Evolutionary conservation across 2,888 invertebrate species (phyloP), one percentile per base, ranked within the genome.

Genomic region (Monoplex corrugatus): DNA sequence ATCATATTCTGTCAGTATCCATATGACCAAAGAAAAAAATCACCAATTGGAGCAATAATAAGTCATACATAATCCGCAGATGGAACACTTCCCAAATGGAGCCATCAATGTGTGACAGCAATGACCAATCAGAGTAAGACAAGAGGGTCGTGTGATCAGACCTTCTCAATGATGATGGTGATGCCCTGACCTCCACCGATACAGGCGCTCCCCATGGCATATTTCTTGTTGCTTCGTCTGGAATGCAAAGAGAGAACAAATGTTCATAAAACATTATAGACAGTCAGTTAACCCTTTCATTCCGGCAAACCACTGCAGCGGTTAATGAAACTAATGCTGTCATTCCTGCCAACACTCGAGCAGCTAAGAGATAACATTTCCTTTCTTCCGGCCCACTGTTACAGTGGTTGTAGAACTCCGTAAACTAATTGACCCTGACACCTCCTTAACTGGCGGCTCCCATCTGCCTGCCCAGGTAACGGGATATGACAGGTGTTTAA

Each of bases 151-250:
- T 13, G 19, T 38, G 85, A 40, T 87, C 82, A 94, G 82, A 94
- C 93, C 83, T 93, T 95, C 94, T 99, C 99, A 82, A 99, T 95
- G 95, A 99, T 97, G 28, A 99, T 94, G 1, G 99, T 99, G 95
- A 99, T 99, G 90, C 99, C 99, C 96, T 99, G 99, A 2, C 99
- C 99, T 82, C 99, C 99, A 45, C 99, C 99, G 96, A 99, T 99
- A 96, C 99, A 99, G 0, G 99, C 99, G 0, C 99, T 98, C 19
- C 99, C 99, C 95, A 99, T 97, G 57, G 97, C 99, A 90, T 98
- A 97, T 96, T 98, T 98, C 44, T 97, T 97, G 84, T 98, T 97
- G 91, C 98, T 97, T 92, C 98, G 97, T 96, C 98, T 98, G 95
- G 32, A 96, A 32, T 13, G 50, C 50, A 50, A 50, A 50, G 50